Evolutionary conservation across 2,113 vertebrate genomes (phyloP), one percentile per base, ranked within the genome.

Genomic region (Neodontobutis hainanensis): DNA sequence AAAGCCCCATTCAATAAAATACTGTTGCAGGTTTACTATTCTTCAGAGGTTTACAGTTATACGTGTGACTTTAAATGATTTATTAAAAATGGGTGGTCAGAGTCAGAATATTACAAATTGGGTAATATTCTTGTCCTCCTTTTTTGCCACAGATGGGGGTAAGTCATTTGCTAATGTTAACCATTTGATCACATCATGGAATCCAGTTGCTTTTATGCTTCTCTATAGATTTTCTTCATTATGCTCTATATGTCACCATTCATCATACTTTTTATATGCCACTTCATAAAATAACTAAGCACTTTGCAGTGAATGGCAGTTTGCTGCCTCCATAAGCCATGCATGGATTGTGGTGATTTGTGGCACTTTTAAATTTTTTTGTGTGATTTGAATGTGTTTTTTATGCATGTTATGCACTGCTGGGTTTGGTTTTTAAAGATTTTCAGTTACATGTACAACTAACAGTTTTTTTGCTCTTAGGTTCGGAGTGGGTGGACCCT

Each of bases 401-500:
- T 82, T 69, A 62, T 52, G 87, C 87, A 89, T 88, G 88, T 45
- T 66, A 63, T 47, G 47, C 68, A 45, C 42, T 5, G 40, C 27
- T 69, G 34, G 60, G 14, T 61, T 27, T 55, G 44, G 19, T 6
- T n/a, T 12, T 55, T 64, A 1, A 0, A 6, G n/a, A 8, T 42
- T 50, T 45, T 35, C 35, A 8, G 15, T 49, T 44, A 16, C 36
- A 43, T 35, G 1, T 27, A 59, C n/a, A 34, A n/a, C 35, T 8
- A 36, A n/a, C 34, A 38, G 52, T 55, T 55, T 55, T 36, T 14
- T 8, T 55, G 35, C 34, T 47, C 40, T 73, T 72, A 92, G 97
- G 97, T 81, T 95, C 95, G 0, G 97, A 99, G 87, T 99, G 97
- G 97, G 97, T 99, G 76, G 97, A 99, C 75, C 97, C 97, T 0